Base-by-base conservation (phyloP, 2,888 invertebrate species). In the Oscheius sp. region DNA sequence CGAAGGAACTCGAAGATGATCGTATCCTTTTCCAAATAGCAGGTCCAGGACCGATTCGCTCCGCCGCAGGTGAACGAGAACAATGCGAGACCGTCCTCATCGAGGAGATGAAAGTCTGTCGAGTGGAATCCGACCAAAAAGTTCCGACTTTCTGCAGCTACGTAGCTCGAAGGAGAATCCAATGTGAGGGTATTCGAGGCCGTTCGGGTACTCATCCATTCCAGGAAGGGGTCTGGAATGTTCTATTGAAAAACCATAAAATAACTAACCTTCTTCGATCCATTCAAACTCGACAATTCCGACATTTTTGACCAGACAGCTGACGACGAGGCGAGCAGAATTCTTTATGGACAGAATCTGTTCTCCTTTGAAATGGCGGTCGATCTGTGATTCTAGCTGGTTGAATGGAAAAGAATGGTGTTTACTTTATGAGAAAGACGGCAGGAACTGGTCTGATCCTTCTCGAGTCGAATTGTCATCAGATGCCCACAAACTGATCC, bases 51-150 rank as follows among this genome's bases (percentile, higher is more conserved):
- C 29, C 74, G 29, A 48, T 74, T 66, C 9, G 57, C 74, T 7
- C 74, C 74, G 5, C 74, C 74, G 57, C 74, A 74, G 32, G 5
- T 37, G 21, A 74, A 33, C 21, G n/a, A 29, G n/a, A 68, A 50
- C 35, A 74, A 58, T 32, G 57, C 21, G 35, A 74, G 37, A n/a
- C 74, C 68, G 13, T 47, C 10, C 13, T 9, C 4, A 58, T 74
- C 53, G 48, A 74, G 29, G 5, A 74, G 11, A 42, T 59, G 68
- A 47, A 74, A 74, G 21, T 74, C 68, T 0, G 66, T 74, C n/a
- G 74, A 74, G 47, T 74, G 74, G 29, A 74, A 74, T 57, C 68
- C 74, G 32, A 58, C 58, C 10, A 74, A 42, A 47, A 68, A 68
- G 7, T 32, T 35, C 57, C 57, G 21, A 2, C 47, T 32, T 13